A percentile compares a stretch with the other conserved stretches of the same genome.
Evolutionary conservation across 2,113 vertebrate genomes (phyloP).

Genomic region (Centropus unirufus): DNA sequence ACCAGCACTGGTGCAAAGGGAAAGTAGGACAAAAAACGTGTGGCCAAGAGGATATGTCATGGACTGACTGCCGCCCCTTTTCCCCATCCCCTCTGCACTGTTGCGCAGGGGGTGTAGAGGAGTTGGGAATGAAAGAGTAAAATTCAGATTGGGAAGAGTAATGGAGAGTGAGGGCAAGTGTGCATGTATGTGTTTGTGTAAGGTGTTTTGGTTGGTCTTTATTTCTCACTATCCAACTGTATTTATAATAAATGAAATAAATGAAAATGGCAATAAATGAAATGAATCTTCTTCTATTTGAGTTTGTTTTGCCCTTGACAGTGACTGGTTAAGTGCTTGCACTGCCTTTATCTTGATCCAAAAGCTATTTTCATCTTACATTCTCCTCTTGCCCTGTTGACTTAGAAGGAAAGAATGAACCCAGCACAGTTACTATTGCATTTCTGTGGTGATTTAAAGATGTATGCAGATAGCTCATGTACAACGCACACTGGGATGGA

Average conservation of each 20-base stretch:
- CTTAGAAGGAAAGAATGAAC: too few relatives aligned
- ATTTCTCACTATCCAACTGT: not conserved
- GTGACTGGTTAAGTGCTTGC: not conserved
- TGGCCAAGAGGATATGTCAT: not conserved
- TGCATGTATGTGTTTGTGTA: rapidly evolving
- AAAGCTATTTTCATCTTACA: not conserved
- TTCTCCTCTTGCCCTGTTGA: not conserved
- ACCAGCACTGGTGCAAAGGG: not conserved
- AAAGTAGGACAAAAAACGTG: not conserved
- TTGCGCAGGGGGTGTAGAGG: not conserved
- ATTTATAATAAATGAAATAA: too few relatives aligned
- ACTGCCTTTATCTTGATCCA: not conserved
- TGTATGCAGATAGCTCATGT: not conserved
- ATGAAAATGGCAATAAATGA: not conserved
- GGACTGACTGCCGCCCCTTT: not conserved
- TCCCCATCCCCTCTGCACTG: not conserved
- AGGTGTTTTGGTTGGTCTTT: not conserved
- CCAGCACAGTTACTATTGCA: not conserved
- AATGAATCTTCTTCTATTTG: not conserved
- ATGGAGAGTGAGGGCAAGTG: too few relatives aligned
- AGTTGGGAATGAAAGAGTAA: not conserved
- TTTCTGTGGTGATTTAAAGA: not conserved
- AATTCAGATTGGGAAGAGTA: not conserved
- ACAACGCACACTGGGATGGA: not conserved
- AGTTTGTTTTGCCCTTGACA: not conserved